Conservation (phyloP, 2,113 vertebrate genomes). For the Microcebus jonahi region DNA sequence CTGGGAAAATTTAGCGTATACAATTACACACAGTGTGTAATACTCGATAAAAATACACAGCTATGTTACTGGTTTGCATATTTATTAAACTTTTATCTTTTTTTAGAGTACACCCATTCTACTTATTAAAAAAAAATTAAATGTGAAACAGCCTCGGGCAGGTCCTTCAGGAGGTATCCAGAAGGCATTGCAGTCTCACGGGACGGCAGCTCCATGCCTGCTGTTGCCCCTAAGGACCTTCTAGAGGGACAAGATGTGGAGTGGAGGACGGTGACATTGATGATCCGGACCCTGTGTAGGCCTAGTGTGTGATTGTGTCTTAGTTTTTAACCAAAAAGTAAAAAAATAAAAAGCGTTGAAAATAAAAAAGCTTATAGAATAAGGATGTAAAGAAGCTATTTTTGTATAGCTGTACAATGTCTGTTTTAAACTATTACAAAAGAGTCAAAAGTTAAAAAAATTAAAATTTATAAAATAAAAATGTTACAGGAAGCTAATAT, state of each 20-base stretch:
- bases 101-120: neutral
- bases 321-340: neutral
- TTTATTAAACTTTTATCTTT: neutral
- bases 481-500: neutral
- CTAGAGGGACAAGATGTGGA: neutral
- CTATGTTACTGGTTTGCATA: neutral
- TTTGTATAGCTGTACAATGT: too few relatives aligned
- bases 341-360: neutral
- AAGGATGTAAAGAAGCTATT: too few relatives aligned
- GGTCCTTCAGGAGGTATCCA: neutral
- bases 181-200: neutral
- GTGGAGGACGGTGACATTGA: neutral
- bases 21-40: neutral
- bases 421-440: too few relatives aligned
- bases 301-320: neutral
- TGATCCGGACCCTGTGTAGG: neutral
- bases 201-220: neutral
- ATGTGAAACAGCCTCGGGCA: neutral
- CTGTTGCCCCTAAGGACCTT: neutral
- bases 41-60: neutral
- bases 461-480: neutral
- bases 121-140: neutral
- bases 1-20: neutral
- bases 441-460: neutral
- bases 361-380: too few relatives aligned